Percentiles rank a stretch among this genome's conserved stretches.
Conservation (phyloP, 1,140 invertebrate species). For the Eumeta japonica region DNA sequence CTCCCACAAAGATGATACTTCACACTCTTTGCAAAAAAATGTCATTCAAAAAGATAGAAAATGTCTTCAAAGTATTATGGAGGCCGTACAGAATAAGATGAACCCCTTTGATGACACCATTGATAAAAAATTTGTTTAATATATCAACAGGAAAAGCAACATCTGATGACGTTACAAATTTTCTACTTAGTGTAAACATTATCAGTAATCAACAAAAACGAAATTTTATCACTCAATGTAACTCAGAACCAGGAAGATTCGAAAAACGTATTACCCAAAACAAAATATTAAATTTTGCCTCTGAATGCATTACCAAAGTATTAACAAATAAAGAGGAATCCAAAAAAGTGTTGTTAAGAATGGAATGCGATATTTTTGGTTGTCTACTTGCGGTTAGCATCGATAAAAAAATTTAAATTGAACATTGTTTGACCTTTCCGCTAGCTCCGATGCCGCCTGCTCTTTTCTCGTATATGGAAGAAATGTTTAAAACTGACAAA, state of each 20-base stretch:
- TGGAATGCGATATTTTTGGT: conserved; percentile 26
- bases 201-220: conserved; percentile 19
- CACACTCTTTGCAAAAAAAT: conserved; percentile 18
- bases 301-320: too few species aligned
- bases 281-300: conserved; percentile 27
- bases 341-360: conserved; percentile 22
- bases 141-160: conserved; percentile 22
- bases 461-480: conserved; percentile 22
- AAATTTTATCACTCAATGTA: conserved; percentile 21
- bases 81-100: conserved; percentile 14
- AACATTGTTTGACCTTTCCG: conserved; percentile 21
- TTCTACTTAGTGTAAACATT: conserved; percentile 16
- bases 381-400: conserved; percentile 21
- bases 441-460: conserved; percentile 25
- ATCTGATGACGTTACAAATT: conserved; percentile 18
- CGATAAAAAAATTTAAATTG: conserved; percentile 24
- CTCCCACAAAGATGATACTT: conserved; percentile 20
- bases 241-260: conserved; percentile 16
- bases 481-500: conserved; percentile 27
- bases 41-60: conserved; percentile 19
- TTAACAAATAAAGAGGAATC: conserved; percentile 10
- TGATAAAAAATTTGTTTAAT: conserved; percentile 22
- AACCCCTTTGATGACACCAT: conserved; percentile 20
- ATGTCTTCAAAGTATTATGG: conserved; percentile 14
- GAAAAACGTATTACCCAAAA: conserved; percentile 23